Evolutionary conservation across 2,113 vertebrate genomes (phyloP).

Genomic region (Chloropsis hardwickii): DNA sequence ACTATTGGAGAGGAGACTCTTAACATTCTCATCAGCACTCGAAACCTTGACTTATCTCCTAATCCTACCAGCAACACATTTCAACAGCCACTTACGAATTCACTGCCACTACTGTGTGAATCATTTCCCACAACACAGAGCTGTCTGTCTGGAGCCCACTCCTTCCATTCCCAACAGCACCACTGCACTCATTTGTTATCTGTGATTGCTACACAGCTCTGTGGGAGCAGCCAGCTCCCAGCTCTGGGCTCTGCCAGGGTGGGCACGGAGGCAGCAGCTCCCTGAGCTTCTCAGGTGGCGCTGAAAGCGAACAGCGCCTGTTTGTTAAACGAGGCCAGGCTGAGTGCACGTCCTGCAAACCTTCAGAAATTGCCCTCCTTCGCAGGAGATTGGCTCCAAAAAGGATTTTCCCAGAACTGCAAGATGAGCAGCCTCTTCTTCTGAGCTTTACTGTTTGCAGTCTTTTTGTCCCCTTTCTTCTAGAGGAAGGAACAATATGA

Average conservation of each 20-base stretch:
- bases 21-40: conserved; percentile 57
- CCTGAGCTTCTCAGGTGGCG: neutral
- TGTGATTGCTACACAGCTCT: conserved; percentile 1
- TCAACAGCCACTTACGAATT: conserved; percentile 63
- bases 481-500: neutral
- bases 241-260: neutral
- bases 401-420: neutral
- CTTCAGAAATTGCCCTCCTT: neutral
- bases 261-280: neutral
- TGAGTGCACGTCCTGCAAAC: neutral
- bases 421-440: neutral
- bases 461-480: neutral
- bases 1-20: conserved; percentile 34
- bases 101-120: neutral
- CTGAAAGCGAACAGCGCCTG: neutral
- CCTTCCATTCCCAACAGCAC: neutral
- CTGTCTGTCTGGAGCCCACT: neutral
- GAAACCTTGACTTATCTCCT: conserved; percentile 53
- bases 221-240: neutral
- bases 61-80: conserved; percentile 57
- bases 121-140: conserved; percentile 31
- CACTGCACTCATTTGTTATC: neutral
- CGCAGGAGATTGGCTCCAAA: fast-evolving
- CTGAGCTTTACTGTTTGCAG: neutral
- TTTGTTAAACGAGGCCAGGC: neutral